Evolutionary conservation across 2,888 invertebrate genomes (phyloP).

Genomic region (Pandemis cinnamomeana): DNA sequence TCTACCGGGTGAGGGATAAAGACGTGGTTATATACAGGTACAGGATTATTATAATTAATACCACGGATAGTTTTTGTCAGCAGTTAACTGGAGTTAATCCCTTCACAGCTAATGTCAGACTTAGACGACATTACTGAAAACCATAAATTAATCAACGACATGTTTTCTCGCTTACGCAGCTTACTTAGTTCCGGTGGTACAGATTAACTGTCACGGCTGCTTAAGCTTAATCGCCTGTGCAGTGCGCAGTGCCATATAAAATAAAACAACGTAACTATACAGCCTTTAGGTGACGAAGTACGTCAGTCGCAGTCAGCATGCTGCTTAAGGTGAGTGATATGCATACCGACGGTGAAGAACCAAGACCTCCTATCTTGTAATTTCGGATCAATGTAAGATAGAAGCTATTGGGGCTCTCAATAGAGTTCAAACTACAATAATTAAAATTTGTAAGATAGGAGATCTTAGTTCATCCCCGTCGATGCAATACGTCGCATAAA

Average conservation of each 20-base stretch:
- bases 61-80: not conserved
- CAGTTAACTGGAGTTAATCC: not conserved
- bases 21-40: no score
- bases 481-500: no score
- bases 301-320: slow-evolving; percentile 9
- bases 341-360: not conserved
- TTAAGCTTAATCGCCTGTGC: slow-evolving; percentile 32
- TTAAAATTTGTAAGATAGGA: no score
- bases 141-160: slow-evolving; percentile 6
- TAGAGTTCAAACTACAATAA: no score
- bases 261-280: not conserved
- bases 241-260: slow-evolving; percentile 11
- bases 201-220: slow-evolving; percentile 29
- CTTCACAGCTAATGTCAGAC: not conserved
- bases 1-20: no score
- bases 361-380: no score
- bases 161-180: slow-evolving; percentile 15
- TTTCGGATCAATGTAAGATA: no score
- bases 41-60: not conserved
- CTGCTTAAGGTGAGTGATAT: slow-evolving; percentile 28
- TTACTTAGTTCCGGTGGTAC: slow-evolving; percentile 2
- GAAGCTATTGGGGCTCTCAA: no score
- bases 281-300: not conserved
- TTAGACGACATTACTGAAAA: not conserved
- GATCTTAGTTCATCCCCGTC: no score